Evolutionary conservation across 2,888 invertebrate genomes (phyloP).

Genomic region (Ellobium chinense): DNA sequence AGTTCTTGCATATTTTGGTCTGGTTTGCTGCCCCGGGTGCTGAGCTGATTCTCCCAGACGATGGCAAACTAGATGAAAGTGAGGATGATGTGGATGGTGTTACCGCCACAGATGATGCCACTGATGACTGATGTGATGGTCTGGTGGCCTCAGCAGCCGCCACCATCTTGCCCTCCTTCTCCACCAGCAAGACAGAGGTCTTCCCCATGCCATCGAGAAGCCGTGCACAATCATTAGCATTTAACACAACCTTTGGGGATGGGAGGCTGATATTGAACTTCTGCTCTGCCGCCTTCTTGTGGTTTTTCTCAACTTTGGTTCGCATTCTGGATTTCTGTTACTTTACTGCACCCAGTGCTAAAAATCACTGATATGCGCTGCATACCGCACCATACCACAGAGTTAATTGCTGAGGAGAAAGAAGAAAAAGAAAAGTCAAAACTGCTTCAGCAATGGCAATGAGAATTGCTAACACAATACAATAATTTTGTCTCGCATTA

Average conservation of each 20-base stretch:
- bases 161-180: slow-evolving; percentile 33
- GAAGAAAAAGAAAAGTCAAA: no score
- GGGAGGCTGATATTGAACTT: slow-evolving; percentile 31
- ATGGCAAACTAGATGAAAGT: not conserved
- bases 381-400: not conserved
- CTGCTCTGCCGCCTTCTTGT: slow-evolving; percentile 12
- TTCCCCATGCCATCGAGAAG: slow-evolving; percentile 40
- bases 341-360: not conserved
- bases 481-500: no score
- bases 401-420: not conserved
- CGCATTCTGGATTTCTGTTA: slow-evolving; percentile 30
- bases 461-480: no score
- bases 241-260: slow-evolving; percentile 38
- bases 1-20: slow-evolving; percentile 17
- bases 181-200: slow-evolving; percentile 36
- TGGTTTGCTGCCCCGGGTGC: slow-evolving; percentile 4
- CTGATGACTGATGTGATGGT: not conserved
- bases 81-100: not conserved
- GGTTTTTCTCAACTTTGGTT: slow-evolving; percentile 36
- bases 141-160: not conserved
- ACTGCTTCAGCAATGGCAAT: no score
- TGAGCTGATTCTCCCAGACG: not conserved
- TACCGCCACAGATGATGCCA: not conserved
- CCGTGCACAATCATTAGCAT: slow-evolving; percentile 41
- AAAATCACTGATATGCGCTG: slow-evolving; percentile 2